These are phyloP conservation scores for Xyliphius kryptos DNA, from an alignment of 2,113 vertebrate species.

Conservation along the genomic window DNA sequence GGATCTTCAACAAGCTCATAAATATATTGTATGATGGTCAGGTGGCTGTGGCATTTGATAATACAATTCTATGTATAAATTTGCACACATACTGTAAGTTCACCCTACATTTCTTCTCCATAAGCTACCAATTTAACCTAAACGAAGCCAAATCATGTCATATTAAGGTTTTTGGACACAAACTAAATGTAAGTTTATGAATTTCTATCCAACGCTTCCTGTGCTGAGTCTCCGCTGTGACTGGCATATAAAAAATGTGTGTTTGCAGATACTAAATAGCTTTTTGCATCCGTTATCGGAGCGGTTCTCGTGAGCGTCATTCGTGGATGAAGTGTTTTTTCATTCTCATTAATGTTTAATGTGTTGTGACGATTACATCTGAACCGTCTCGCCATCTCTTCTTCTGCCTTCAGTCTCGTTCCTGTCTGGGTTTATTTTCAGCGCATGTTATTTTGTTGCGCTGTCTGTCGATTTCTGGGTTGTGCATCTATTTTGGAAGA, in stretches of 20 bases:
- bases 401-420: not conserved
- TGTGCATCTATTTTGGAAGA: slow-evolving; percentile 43
- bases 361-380: slow-evolving; percentile 33
- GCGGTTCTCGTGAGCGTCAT: slow-evolving; percentile 13
- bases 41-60: no score
- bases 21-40: no score
- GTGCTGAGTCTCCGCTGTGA: not conserved
- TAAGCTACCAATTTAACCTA: no score
- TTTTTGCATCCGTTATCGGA: slow-evolving; percentile 12
- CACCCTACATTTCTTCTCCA: no score
- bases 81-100: no score
- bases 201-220: not conserved
- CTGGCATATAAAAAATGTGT: slow-evolving; percentile 3
- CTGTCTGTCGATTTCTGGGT: slow-evolving; percentile 16
- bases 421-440: not conserved
- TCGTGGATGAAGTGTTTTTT: slow-evolving; percentile 23
- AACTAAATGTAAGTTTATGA: not conserved
- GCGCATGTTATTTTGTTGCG: not conserved
- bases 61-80: no score
- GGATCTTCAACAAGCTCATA: no score
- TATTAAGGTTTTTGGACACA: no score
- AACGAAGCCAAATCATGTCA: no score
- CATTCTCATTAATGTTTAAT: slow-evolving; percentile 43
- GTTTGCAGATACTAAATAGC: slow-evolving; percentile 7
- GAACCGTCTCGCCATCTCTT: not conserved